These are phyloP conservation scores for Rhineura floridana DNA, from an alignment of 2,113 vertebrate genomes.

Conservation along the genomic window DNA sequence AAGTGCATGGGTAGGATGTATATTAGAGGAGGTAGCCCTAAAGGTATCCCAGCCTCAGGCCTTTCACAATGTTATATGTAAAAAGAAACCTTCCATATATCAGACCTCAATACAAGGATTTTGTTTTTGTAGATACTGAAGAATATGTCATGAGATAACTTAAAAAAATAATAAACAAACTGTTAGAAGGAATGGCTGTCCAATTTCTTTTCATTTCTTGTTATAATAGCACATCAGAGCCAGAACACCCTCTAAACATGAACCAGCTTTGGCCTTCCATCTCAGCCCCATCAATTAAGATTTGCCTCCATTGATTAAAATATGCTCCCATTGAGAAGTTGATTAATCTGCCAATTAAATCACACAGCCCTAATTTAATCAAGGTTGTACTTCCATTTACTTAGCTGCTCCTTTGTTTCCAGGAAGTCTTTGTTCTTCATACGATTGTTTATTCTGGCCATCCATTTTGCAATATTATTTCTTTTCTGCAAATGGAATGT, in stretches of 20 bases:
- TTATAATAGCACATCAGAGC: neutral
- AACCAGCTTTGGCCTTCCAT: neutral
- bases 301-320: neutral
- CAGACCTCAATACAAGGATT: neutral
- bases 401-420: neutral
- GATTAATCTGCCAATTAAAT: neutral
- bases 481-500: neutral
- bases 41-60: too few relatives aligned
- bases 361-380: neutral
- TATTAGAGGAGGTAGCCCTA: neutral
- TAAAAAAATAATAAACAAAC: neutral
- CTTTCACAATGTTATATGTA: neutral
- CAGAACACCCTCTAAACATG: neutral
- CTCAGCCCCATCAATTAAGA: neutral
- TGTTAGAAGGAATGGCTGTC: neutral
- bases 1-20: too few relatives aligned
- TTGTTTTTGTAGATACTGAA: neutral
- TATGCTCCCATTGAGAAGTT: neutral
- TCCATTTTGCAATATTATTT: neutral
- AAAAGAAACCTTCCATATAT: neutral
- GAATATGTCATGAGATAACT: neutral
- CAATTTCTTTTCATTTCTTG: neutral
- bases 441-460: neutral
- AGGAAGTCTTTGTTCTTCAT: neutral
- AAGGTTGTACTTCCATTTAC: rapidly evolving